phyloP scores from a whole-genome alignment of 1,140 invertebrate genomes.

The Scylla paramamosain region DNA sequence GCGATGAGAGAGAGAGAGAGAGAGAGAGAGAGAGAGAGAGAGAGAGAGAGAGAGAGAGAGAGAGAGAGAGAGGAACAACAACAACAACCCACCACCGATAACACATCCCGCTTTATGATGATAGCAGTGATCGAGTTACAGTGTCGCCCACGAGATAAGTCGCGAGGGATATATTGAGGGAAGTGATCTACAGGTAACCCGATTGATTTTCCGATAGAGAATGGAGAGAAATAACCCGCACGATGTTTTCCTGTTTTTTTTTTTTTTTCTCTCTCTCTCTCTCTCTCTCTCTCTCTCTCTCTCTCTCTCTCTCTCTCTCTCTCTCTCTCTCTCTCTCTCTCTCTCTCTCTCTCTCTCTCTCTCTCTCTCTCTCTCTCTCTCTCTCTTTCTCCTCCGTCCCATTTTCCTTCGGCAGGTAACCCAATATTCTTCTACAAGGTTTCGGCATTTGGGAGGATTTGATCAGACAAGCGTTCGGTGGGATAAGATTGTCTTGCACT shows the following conservation, averaged over 20 bases:
- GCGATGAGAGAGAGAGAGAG: neutral
- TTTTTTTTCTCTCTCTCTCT: neutral
- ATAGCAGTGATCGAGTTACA: neutral
- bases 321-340: too few relatives aligned
- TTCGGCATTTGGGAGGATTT: neutral
- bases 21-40: slow-evolving; percentile 20
- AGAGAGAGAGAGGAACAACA: neutral
- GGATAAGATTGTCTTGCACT: neutral
- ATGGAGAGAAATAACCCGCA: neutral
- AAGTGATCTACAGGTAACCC: neutral
- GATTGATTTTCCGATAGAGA: neutral
- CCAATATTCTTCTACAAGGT: slow-evolving; percentile 6
- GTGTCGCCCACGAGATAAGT: neutral
- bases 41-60: neutral
- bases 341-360: too few relatives aligned
- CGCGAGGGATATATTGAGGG: neutral
- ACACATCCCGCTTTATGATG: neutral
- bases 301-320: too few relatives aligned
- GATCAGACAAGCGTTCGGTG: neutral
- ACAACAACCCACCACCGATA: neutral
- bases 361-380: too few relatives aligned
- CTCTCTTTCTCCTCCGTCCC: neutral
- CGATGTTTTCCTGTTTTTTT: neutral
- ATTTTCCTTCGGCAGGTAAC: neutral
- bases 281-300: too few relatives aligned